Conservation (phyloP, 2,888 invertebrate species). For the Tupiocoris notatus region DNA sequence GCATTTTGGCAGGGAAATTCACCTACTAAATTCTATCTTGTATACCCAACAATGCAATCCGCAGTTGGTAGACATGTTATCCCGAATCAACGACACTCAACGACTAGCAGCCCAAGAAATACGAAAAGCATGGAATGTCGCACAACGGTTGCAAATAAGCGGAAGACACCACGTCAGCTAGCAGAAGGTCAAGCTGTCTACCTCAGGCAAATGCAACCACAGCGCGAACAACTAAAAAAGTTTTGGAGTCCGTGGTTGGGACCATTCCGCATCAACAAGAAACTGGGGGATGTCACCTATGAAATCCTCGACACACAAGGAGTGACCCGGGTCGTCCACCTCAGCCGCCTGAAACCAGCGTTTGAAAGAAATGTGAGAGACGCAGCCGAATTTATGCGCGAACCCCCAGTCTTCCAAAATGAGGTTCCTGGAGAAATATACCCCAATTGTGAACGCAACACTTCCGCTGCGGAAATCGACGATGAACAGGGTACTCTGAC, state of each 20-base stretch:
- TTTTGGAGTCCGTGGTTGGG: slow-evolving; percentile 27
- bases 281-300: slow-evolving; percentile 5
- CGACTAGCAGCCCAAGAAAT: neutral
- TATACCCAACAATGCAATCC: neutral
- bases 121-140: slow-evolving; percentile 4
- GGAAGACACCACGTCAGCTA: neutral
- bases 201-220: neutral
- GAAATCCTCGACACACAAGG: neutral
- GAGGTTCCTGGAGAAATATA: too few relatives aligned
- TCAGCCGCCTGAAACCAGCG: slow-evolving; percentile 22
- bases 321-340: neutral
- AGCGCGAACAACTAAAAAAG: neutral
- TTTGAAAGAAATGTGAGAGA: too few relatives aligned
- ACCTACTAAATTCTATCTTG: neutral
- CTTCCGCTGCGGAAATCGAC: too few relatives aligned
- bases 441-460: too few relatives aligned
- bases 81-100: neutral
- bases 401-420: too few relatives aligned
- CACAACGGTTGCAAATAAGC: too few relatives aligned
- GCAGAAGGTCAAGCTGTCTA: neutral
- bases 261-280: neutral
- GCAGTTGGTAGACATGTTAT: neutral
- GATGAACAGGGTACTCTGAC: too few relatives aligned
- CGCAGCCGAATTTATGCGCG: too few relatives aligned
- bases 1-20: slow-evolving; percentile 30